Conservation (phyloP, 2,113 vertebrate genomes). For the Lichenostomus cassidix region DNA sequence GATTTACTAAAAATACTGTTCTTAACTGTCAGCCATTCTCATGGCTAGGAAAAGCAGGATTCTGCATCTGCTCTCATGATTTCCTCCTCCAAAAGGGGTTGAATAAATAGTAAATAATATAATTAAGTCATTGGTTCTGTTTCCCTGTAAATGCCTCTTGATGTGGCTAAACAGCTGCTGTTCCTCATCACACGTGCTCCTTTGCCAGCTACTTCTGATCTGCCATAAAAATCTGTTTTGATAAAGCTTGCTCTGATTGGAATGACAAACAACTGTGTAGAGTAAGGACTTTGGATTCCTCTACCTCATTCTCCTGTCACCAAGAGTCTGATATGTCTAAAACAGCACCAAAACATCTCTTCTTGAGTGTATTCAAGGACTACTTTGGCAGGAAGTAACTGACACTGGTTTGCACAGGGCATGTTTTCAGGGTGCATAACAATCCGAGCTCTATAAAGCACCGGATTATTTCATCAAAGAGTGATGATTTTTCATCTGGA, state of each 20-base stretch:
- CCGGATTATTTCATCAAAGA: neutral
- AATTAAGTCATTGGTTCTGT: neutral
- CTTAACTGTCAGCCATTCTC: neutral
- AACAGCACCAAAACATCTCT: fast-evolving
- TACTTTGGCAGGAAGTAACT: neutral
- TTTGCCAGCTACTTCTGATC: neutral
- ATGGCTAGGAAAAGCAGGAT: neutral
- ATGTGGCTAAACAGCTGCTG: neutral
- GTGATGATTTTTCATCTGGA: neutral
- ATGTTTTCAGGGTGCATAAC: neutral
- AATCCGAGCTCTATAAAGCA: neutral
- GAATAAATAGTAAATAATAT: neutral
- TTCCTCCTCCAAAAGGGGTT: neutral
- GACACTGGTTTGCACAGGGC: neutral
- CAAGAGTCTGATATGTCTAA: neutral
- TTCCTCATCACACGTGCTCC: neutral
- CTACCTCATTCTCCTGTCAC: neutral
- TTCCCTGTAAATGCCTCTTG: neutral
- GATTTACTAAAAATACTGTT: neutral
- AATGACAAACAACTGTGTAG: neutral
- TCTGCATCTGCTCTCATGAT: neutral
- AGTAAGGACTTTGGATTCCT: neutral
- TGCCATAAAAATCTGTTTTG: neutral
- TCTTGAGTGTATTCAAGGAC: neutral
- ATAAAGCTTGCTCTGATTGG: neutral